phyloP scores from a whole-genome alignment of 2,113 vertebrate genomes.

The Pseudonaja textilis region DNA sequence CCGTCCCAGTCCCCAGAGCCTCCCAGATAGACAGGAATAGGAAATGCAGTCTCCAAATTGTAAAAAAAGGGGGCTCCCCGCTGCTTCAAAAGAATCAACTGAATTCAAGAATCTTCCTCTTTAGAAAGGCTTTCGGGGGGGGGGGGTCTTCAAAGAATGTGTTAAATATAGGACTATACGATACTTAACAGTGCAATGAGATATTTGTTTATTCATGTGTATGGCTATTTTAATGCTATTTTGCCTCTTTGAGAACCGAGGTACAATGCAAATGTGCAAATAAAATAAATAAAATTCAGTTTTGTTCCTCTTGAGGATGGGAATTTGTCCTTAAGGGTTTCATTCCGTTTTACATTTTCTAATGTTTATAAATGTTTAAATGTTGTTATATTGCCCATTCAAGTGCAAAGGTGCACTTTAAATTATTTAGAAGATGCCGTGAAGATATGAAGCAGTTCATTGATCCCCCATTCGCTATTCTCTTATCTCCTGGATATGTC shows the following conservation, averaged over 20 bases:
- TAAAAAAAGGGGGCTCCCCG: background rate
- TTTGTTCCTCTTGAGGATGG: background rate
- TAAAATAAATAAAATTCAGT: conserved; percentile 6
- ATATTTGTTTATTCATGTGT: background rate
- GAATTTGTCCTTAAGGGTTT: conserved; percentile 2
- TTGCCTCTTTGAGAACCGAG: background rate
- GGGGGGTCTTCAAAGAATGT: background rate
- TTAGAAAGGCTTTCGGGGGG: background rate
- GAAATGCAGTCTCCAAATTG: background rate
- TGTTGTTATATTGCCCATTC: conserved; percentile 33
- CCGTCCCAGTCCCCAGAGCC: background rate
- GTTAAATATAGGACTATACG: background rate
- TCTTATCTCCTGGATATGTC: conserved; percentile 47
- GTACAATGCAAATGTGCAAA: background rate
- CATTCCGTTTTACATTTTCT: conserved; percentile 30
- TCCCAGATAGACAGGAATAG: background rate
- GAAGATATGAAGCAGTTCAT: conserved; percentile 55
- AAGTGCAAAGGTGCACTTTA: conserved; percentile 34
- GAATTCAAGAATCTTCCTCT: background rate
- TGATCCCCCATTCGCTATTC: conserved; percentile 56
- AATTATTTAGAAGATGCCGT: conserved; percentile 53
- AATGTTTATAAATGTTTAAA: conserved; percentile 13
- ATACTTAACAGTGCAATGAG: background rate
- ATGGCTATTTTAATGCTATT: background rate
- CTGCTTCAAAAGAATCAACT: background rate